Base-by-base conservation (phyloP, 2,797 vertebrate species). In the Tiaroga cobitis region DNA sequence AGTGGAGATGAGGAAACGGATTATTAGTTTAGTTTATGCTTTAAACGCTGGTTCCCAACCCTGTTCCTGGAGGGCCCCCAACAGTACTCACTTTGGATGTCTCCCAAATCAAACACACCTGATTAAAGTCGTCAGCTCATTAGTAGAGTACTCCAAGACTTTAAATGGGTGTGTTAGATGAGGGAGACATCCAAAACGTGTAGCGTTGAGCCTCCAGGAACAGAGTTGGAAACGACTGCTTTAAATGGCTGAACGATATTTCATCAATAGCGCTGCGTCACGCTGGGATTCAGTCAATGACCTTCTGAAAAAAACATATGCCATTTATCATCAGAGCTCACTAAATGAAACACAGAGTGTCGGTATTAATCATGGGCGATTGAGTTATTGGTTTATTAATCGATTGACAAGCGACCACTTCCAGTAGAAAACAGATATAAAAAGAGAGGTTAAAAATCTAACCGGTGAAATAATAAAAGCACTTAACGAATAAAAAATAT, bases 211-310 rank as follows among this genome's bases (percentile, higher is more conserved):
- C 21, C 74, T 41, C 15, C 24, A 61, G 75, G 37, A 78, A 29
- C 37, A 78, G n/a, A n/a, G 56, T 19, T 61, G 75, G 24, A 78
- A 41, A 61, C 13, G 75, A 61, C 54, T 41, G 54, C 32, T 68
- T 76, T 76, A 85, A 81, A 75, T 81, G 82, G 32, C 83, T 78
- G 59, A 81, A 77, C 81, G 39, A 46, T 82, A 77, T 82, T 88
- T 85, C 70, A 56, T 88, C 87, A 85, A 81, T 83, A 79, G 78
- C 67, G 37, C 85, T 82, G 83, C 80, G 83, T 80, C 79, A 87
- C 75, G 83, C 54, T 29, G 56, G 32, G 75, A 49, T 65, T 79
- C 49, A 75, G 56, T 74, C 82, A 82, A 39, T 73, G 61, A 75
- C 78, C 78, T 81, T 61, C 78, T 67, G 26, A 54, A 85, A 84